These are phyloP conservation scores for Megaceryle maxima DNA, from an alignment of 2,113 vertebrate genomes.

Conservation along the genomic window DNA sequence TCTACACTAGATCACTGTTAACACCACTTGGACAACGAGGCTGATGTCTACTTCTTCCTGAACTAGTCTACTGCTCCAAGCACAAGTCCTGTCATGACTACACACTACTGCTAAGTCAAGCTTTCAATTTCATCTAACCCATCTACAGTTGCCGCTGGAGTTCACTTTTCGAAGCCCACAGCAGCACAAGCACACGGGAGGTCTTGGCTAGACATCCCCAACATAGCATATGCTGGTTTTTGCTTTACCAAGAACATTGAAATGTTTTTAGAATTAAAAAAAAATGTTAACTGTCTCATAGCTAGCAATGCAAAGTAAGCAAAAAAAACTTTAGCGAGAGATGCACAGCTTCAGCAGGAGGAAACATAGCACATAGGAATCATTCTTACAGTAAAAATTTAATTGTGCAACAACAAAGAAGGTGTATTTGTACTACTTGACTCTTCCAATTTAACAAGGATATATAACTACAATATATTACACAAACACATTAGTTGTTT, in stretches of 20 bases:
- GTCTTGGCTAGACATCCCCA: background rate
- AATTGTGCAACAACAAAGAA: constrained; percentile 24
- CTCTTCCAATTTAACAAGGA: background rate
- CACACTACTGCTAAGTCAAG: background rate
- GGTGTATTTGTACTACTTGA: background rate
- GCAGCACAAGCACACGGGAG: background rate
- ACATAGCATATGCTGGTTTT: background rate
- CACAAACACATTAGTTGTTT: background rate
- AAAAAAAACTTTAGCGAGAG: constrained; percentile 16
- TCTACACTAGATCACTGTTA: background rate
- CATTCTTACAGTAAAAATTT: constrained; percentile 17
- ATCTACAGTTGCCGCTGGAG: background rate
- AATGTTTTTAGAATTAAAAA: constrained; percentile 21
- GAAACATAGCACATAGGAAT: background rate
- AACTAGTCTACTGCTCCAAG: background rate
- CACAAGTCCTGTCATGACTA: background rate
- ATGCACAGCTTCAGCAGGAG: background rate
- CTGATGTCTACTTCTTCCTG: background rate
- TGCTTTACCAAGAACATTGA: background rate
- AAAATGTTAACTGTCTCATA: background rate
- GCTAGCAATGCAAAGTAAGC: background rate
- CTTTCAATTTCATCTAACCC: background rate
- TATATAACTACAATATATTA: constrained; percentile 3
- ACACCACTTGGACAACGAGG: background rate
- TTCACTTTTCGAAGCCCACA: background rate